A percentile compares a stretch with the other conserved stretches of the same genome.
phyloP scores from a whole-genome alignment of 2,888 invertebrate species.

The Chrysolina americana region DNA sequence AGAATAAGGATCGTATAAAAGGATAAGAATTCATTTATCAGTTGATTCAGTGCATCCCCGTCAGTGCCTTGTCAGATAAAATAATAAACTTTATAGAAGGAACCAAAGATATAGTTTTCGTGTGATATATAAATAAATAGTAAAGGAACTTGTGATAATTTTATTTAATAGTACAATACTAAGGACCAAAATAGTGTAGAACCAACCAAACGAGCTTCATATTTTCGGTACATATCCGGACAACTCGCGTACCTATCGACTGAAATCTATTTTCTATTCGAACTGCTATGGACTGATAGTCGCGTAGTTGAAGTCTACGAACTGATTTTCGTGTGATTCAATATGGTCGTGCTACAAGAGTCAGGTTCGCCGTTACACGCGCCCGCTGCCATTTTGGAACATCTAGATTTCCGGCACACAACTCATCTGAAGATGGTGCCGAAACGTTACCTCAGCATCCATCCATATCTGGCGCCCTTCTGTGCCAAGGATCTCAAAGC shows the following conservation, averaged over 20 bases:
- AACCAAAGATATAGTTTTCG: slow-evolving; percentile 49
- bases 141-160: slow-evolving; percentile 50
- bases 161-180: slow-evolving; percentile 49
- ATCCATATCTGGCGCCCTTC: slow-evolving; percentile 91
- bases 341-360: slow-evolving; percentile 81
- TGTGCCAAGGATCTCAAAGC: slow-evolving; percentile 85
- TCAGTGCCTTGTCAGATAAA: slow-evolving; percentile 48
- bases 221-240: slow-evolving; percentile 2
- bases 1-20: slow-evolving; percentile 37
- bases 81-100: slow-evolving; percentile 39
- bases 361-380: slow-evolving; percentile 74
- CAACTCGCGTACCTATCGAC: not conserved
- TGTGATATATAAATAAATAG: slow-evolving; percentile 35
- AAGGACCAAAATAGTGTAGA: slow-evolving; percentile 52
- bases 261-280: slow-evolving; percentile 30
- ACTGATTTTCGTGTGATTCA: slow-evolving; percentile 31
- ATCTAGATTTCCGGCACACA: slow-evolving; percentile 86
- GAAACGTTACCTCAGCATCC: slow-evolving; percentile 91
- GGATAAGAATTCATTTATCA: slow-evolving; percentile 42
- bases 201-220: slow-evolving; percentile 46
- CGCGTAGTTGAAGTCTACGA: slow-evolving; percentile 20
- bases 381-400: slow-evolving; percentile 75
- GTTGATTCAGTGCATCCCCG: slow-evolving; percentile 46
- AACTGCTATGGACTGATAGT: slow-evolving; percentile 48
- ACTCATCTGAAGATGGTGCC: slow-evolving; percentile 91